Percentiles rank a stretch among this genome's conserved stretches.
These are phyloP conservation scores for Colaptes auratus DNA, from an alignment of 2,113 vertebrate genomes.

Conservation along the genomic window DNA sequence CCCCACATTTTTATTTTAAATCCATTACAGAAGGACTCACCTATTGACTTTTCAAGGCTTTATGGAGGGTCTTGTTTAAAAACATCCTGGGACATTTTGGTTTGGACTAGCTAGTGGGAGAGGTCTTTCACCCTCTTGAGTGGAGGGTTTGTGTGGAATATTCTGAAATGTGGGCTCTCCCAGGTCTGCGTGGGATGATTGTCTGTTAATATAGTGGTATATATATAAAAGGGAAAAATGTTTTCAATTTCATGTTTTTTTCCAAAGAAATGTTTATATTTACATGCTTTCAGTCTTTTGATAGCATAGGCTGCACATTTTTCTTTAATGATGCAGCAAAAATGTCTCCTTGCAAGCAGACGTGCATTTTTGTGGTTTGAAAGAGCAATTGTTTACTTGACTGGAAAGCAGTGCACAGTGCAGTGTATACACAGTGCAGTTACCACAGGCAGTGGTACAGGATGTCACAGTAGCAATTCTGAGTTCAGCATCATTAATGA, in stretches of 20 bases:
- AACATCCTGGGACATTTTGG: neutral
- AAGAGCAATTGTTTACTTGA: conserved; percentile 48
- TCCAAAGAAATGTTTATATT: neutral
- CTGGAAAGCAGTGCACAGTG: neutral
- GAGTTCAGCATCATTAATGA: conserved; percentile 22
- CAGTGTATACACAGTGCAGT: neutral
- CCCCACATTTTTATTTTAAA: neutral
- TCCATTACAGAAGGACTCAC: neutral
- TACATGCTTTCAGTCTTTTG: conserved; percentile 13
- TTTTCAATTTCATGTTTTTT: conserved; percentile 8
- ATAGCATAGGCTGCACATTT: conserved; percentile 31
- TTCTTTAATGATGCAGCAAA: conserved; percentile 47
- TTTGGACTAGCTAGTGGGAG: neutral
- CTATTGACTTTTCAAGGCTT: neutral
- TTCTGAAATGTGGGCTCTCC: neutral
- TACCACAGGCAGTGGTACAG: neutral
- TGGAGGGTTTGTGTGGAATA: neutral
- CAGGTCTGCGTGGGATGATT: neutral
- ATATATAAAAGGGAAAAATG: neutral
- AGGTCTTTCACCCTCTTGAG: neutral
- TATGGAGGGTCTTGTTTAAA: neutral
- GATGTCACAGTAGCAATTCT: conserved; percentile 4
- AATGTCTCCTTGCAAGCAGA: neutral
- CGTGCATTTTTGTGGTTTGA: conserved; percentile 23
- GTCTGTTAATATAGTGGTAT: neutral